These are phyloP conservation scores for Eristalis pertinax DNA, from an alignment of 2,888 invertebrate genomes.

Conservation along the genomic window DNA sequence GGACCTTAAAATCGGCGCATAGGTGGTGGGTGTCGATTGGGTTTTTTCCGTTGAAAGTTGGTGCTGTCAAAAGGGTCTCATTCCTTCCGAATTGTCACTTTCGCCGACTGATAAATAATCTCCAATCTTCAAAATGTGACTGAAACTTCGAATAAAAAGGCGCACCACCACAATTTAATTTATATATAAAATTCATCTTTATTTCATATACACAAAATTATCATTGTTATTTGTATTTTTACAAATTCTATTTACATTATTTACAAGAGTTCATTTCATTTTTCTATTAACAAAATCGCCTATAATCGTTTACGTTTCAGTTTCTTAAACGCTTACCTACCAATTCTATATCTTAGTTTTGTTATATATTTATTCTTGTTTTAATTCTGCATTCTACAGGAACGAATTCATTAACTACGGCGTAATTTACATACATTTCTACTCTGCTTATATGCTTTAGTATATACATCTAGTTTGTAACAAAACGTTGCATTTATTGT, in stretches of 20 bases:
- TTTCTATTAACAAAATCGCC: conserved; percentile 24
- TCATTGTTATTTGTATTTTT: conserved; percentile 6
- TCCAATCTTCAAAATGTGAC: too few species aligned
- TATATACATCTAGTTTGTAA: not conserved
- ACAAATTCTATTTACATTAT: conserved; percentile 54
- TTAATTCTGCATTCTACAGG: conserved; percentile 41
- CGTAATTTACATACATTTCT: conserved; percentile 10
- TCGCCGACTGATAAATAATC: too few species aligned
- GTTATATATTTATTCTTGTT: not conserved
- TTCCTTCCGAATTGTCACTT: too few species aligned
- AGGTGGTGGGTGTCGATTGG: too few species aligned
- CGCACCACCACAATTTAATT: not conserved
- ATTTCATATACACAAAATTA: conserved; percentile 63
- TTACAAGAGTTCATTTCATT: conserved; percentile 29
- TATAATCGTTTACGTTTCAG: not conserved
- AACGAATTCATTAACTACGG: conserved; percentile 55
- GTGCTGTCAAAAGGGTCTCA: too few species aligned
- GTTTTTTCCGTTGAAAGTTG: too few species aligned
- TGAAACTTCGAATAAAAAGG: too few species aligned
- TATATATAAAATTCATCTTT: conserved; percentile 66
- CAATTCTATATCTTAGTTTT: conserved; percentile 13
- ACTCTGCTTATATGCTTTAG: not conserved
- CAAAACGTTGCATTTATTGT: not conserved
- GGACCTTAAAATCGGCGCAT: too few species aligned
- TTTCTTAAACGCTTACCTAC: conserved; percentile 13